Base-by-base conservation (phyloP, 2,888 invertebrate genomes). In the Halictus quadricinctus region DNA sequence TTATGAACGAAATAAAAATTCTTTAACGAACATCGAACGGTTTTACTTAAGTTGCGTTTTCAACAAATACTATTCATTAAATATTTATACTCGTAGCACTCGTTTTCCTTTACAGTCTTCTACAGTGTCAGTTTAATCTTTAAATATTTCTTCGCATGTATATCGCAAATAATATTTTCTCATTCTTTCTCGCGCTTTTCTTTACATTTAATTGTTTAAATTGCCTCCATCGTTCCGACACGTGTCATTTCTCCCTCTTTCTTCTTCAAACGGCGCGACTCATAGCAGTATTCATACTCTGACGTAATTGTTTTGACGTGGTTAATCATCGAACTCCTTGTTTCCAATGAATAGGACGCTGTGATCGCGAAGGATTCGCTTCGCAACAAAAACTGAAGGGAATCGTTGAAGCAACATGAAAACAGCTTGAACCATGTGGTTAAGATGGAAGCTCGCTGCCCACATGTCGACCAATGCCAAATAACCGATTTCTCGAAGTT, bases 301-400 rank as follows among this genome's bases (percentile, higher is more conserved):
- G 58, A 76, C 70, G 69, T 76, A 80, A 80, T 54, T 46, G 69
- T 69, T 72, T 54, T 72, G 79, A 54, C n/a, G 15, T 21, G 70
- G 12, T 70, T 70, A 70, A 43, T 70, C 70, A 43, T 43, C 70
- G 69, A 69, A 41, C n/a, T 41, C 41, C 4, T 41, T 69, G 70
- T 70, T 70, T n/a, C 12, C 43, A 13, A 70, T 70, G 43, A 70
- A 70, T 70, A 43, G 43, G n/a, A n/a, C 43, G 43, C 41, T 21
- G 43, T 43, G 43, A 12, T 1, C 43, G 6, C n/a, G n/a, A 43
- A 43, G 70, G 21, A 69, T 36, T 69, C 69, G 2, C 10, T 41
- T 43, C 43, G 1, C n/a, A 70, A 43, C 70, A 41, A 12, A 43
- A n/a, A 21, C 12, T 6, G 70, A 70, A 41, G 43, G n/a, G 21